Evolutionary conservation across 2,888 invertebrate genomes (phyloP).

Genomic region (Anarsia innoxiella): DNA sequence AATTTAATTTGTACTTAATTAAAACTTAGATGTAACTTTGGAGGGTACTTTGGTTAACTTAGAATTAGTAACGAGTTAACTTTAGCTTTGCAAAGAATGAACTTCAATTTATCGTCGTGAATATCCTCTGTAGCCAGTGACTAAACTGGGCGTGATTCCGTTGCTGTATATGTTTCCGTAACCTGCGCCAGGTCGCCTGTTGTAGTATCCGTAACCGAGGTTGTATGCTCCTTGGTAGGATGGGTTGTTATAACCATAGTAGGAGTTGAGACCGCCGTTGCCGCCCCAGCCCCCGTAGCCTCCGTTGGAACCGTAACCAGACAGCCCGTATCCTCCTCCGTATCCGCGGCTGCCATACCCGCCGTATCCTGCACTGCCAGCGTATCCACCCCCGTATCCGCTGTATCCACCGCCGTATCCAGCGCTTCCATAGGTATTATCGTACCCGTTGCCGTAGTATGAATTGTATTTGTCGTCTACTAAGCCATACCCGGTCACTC

Average conservation of each 20-base stretch:
- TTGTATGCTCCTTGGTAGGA: slow-evolving; percentile 70
- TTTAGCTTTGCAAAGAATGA: neutral
- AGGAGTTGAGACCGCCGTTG: slow-evolving; percentile 75
- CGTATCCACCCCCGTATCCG: slow-evolving; percentile 20
- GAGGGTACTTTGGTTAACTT: slow-evolving; percentile 45
- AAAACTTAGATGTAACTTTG: slow-evolving; percentile 36
- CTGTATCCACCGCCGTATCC: slow-evolving; percentile 21
- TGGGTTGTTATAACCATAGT: slow-evolving; percentile 75
- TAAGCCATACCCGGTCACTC: slow-evolving; percentile 13
- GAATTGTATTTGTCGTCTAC: slow-evolving; percentile 10
- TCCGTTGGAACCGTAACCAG: slow-evolving; percentile 30
- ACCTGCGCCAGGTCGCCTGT: slow-evolving; percentile 35
- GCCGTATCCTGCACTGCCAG: slow-evolving; percentile 19
- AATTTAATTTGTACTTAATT: neutral
- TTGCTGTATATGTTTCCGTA: slow-evolving; percentile 56
- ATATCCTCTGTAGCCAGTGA: slow-evolving; percentile 70
- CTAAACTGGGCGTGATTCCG: slow-evolving; percentile 62
- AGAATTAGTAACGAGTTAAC: neutral
- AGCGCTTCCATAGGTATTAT: slow-evolving; percentile 16
- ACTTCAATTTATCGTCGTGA: slow-evolving; percentile 43
- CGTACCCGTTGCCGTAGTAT: slow-evolving; percentile 16
- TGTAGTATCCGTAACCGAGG: slow-evolving; percentile 76
- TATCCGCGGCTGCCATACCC: slow-evolving; percentile 22
- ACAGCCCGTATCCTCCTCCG: slow-evolving; percentile 16
- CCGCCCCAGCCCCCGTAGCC: slow-evolving; percentile 77